Conservation (phyloP, 2,888 invertebrate species). For the Epirrhoe tristata region DNA sequence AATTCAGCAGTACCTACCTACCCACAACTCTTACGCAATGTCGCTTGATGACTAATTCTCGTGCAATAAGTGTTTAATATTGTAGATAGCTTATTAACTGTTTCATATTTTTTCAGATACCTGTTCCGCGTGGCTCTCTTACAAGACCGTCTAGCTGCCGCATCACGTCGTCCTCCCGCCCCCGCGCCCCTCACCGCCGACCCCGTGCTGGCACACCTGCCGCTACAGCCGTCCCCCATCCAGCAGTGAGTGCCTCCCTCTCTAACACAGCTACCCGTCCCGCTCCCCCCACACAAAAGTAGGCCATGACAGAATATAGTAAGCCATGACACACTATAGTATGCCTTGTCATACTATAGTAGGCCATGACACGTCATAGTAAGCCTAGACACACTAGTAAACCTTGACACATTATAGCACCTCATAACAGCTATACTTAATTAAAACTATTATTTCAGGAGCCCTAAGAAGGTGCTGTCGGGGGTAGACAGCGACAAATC, state of each 20-base stretch:
- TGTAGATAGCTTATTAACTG: not conserved
- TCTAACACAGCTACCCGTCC: too few relatives aligned
- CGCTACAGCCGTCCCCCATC: slow-evolving; percentile 58
- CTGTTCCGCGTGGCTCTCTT: slow-evolving; percentile 92
- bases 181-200: slow-evolving; percentile 56
- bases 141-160: slow-evolving; percentile 89
- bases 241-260: slow-evolving; percentile 57
- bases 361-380: too few relatives aligned
- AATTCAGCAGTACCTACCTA: too few relatives aligned
- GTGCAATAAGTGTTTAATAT: too few relatives aligned
- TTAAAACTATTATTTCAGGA: slow-evolving; percentile 54
- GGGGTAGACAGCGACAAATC: slow-evolving; percentile 59
- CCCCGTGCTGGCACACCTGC: slow-evolving; percentile 74
- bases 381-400: too few relatives aligned
- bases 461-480: slow-evolving; percentile 73
- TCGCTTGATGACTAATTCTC: too few relatives aligned
- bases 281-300: too few relatives aligned
- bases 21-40: too few relatives aligned
- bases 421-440: too few relatives aligned
- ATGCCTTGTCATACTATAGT: too few relatives aligned
- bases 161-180: slow-evolving; percentile 83
- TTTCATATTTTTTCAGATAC: slow-evolving; percentile 77
- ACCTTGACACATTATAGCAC: not conserved
- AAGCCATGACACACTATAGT: too few relatives aligned
- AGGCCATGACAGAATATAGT: too few relatives aligned